These are phyloP conservation scores for Tetragonisca angustula DNA, from an alignment of 2,888 invertebrate genomes.

Conservation along the genomic window DNA sequence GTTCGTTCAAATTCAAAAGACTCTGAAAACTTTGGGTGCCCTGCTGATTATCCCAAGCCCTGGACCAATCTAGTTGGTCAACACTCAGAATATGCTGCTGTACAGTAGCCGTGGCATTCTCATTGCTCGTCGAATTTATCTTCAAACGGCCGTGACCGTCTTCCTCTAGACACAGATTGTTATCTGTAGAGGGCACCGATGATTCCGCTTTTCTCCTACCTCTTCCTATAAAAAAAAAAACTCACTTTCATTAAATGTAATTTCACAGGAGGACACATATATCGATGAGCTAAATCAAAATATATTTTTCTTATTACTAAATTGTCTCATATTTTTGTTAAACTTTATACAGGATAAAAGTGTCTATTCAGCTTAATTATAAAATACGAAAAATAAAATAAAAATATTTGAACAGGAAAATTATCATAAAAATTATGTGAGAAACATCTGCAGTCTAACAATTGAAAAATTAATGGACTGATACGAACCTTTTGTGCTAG, in stretches of 20 bases:
- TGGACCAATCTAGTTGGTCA: slow-evolving; percentile 78
- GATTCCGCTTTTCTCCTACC: slow-evolving; percentile 80
- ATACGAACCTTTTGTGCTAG: slow-evolving; percentile 74
- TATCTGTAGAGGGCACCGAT: slow-evolving; percentile 65
- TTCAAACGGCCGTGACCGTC: slow-evolving; percentile 67
- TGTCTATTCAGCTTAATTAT: neutral
- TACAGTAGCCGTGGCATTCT: slow-evolving; percentile 59
- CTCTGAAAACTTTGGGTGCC: slow-evolving; percentile 63
- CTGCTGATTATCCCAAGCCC: slow-evolving; percentile 78
- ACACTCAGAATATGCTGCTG: slow-evolving; percentile 74
- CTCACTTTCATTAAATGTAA: neutral
- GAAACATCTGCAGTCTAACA: neutral
- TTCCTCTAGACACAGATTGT: slow-evolving; percentile 67
- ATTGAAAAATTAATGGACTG: neutral
- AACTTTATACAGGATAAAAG: neutral
- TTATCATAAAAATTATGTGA: neutral
- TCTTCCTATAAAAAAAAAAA: slow-evolving; percentile 72
- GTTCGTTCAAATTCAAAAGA: slow-evolving; percentile 72
- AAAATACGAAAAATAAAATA: neutral
- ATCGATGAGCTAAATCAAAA: neutral
- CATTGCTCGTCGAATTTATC: slow-evolving; percentile 55
- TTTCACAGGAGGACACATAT: too few relatives aligned
- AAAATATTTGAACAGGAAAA: too few relatives aligned
- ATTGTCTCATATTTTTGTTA: neutral
- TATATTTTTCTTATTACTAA: neutral